Conservation (phyloP, 2,888 invertebrate species). For the Drosophila affinis region DNA sequence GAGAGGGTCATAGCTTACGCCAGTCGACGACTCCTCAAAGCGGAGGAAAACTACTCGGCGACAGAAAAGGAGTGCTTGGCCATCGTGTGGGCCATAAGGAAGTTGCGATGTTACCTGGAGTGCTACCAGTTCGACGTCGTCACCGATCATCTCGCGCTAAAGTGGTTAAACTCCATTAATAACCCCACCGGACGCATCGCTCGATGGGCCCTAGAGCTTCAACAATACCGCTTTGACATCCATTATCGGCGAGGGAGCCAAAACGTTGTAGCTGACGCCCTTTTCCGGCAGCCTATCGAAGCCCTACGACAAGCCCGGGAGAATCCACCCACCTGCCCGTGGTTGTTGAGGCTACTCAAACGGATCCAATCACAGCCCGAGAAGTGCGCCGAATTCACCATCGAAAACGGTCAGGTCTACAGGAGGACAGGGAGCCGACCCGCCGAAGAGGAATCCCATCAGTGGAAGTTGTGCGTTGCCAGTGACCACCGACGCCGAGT, state of each 20-base stretch:
- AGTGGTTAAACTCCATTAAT: not conserved
- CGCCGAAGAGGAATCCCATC: slow-evolving; percentile 6
- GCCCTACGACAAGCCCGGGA: not conserved
- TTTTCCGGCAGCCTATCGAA: not conserved
- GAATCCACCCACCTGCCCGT: too few relatives aligned
- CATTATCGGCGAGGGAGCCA: not conserved
- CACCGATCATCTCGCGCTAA: too few relatives aligned
- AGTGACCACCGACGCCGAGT: not conserved
- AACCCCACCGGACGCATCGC: not conserved
- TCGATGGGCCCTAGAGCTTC: not conserved
- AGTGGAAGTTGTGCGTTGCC: slow-evolving; percentile 12
- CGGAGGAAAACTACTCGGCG: too few relatives aligned
- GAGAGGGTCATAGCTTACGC: too few relatives aligned
- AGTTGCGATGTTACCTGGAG: not conserved
- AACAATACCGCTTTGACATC: not conserved
- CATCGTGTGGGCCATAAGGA: not conserved
- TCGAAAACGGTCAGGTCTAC: not conserved
- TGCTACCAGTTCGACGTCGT: too few relatives aligned
- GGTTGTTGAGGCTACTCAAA: not conserved
- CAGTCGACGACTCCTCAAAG: too few relatives aligned
- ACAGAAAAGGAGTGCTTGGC: too few relatives aligned
- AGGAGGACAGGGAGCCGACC: too few relatives aligned
- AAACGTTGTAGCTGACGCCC: too few relatives aligned
- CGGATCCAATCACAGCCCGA: not conserved
- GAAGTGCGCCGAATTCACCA: not conserved